These are phyloP conservation scores for Micronycteris hirsuta DNA, from an alignment of 2,113 vertebrate genomes.

Conservation along the genomic window DNA sequence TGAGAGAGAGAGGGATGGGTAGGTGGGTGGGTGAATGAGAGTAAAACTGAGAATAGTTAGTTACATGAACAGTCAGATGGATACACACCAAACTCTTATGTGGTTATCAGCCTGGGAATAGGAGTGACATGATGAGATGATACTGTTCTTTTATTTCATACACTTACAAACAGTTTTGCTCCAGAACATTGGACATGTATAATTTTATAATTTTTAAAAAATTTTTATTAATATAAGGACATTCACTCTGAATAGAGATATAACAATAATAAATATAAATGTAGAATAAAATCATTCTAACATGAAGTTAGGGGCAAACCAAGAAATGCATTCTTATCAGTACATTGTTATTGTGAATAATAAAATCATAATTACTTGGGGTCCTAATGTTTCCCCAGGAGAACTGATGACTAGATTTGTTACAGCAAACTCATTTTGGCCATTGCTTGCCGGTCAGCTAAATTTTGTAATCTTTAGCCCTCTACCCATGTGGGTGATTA, in stretches of 20 bases:
- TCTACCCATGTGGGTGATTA: background rate
- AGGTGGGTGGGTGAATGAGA: background rate
- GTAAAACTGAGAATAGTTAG: background rate
- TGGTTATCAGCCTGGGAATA: background rate
- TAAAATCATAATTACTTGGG: constrained; percentile 71
- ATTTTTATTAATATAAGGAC: background rate
- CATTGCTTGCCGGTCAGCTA: background rate
- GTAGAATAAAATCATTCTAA: background rate
- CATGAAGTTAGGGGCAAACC: constrained; percentile 46
- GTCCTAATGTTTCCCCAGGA: constrained; percentile 50
- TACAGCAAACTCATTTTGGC: constrained; percentile 63
- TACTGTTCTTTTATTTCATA: background rate
- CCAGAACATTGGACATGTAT: background rate
- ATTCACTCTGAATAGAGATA: background rate
- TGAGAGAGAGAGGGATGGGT: background rate
- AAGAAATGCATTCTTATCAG: constrained; percentile 52
- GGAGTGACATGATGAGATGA: background rate
- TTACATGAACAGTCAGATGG: background rate
- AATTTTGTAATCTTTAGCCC: constrained; percentile 33
- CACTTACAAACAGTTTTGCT: background rate
- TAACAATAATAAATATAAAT: background rate
- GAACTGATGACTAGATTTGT: constrained; percentile 44
- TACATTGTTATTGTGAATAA: constrained; percentile 56
- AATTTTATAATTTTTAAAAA: background rate
- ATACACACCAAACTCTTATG: background rate